Evolutionary conservation across 2,797 vertebrate species (phyloP).

Genomic region (Sebastes goodei): DNA sequence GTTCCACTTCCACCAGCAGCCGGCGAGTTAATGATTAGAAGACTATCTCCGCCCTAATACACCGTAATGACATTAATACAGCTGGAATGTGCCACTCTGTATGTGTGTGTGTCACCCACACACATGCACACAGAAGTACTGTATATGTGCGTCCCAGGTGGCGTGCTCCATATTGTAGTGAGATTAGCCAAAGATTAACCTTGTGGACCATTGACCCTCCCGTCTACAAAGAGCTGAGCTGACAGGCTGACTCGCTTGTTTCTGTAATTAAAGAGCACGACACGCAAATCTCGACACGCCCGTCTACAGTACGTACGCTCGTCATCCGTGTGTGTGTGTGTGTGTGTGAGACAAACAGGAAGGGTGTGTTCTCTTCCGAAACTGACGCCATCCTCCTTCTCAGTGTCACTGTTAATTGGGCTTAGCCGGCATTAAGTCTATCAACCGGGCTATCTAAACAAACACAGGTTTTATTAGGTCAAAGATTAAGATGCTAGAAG

Average conservation of each 20-base stretch:
- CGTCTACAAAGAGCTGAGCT: constrained; percentile 81
- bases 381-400: background rate
- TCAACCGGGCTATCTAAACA: constrained; percentile 46
- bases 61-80: constrained; percentile 22
- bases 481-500: constrained; percentile 53
- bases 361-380: background rate
- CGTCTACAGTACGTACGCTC: background rate
- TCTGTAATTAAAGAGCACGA: constrained; percentile 34
- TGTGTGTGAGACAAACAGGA: background rate
- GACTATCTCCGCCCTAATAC: constrained; percentile 41
- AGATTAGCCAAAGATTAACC: constrained; percentile 90
- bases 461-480: constrained; percentile 65
- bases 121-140: background rate
- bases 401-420: constrained; percentile 68
- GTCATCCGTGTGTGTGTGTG: background rate
- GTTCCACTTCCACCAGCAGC: constrained; percentile 52
- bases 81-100: constrained; percentile 1
- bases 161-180: constrained; percentile 75
- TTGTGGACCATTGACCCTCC: constrained; percentile 85
- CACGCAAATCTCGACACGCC: background rate
- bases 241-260: constrained; percentile 56
- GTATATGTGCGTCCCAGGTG: constrained; percentile 66
- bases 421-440: constrained; percentile 58
- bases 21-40: constrained; percentile 71
- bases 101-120: no score